Percentiles rank a stretch among this genome's conserved stretches.
phyloP scores from a whole-genome alignment of 2,113 vertebrate species.

The Anolis sagrei region DNA sequence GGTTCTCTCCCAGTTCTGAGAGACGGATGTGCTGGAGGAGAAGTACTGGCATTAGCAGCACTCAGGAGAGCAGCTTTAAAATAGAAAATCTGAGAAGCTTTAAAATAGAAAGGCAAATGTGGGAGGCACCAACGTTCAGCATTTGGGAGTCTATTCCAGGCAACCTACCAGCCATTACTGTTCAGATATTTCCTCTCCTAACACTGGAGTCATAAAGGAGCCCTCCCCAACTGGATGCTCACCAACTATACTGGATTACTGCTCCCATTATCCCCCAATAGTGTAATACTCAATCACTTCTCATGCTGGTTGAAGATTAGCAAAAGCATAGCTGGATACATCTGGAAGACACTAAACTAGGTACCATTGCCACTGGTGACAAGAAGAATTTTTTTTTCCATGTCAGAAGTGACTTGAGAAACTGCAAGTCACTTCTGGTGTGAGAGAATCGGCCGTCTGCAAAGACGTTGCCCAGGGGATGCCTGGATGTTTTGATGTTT shows the following conservation, averaged over 20 bases:
- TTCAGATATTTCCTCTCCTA: neutral
- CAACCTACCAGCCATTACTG: neutral
- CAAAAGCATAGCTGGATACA: neutral
- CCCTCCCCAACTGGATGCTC: neutral
- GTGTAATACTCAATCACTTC: neutral
- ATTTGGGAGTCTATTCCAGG: conserved; percentile 13
- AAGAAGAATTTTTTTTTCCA: no score
- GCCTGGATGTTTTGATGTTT: no score
- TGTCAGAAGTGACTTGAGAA: no score
- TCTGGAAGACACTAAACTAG: no score
- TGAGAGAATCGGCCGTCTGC: no score
- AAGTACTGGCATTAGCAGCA: neutral
- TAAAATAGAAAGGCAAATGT: conserved; percentile 26
- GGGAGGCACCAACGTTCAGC: neutral
- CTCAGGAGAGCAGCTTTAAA: conserved; percentile 8
- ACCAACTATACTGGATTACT: neutral
- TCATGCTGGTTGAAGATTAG: neutral
- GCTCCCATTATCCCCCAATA: neutral
- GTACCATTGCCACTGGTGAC: neutral
- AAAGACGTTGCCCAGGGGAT: no score
- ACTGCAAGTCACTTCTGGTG: no score
- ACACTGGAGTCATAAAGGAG: neutral
- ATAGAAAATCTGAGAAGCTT: conserved; percentile 26
- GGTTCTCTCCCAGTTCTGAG: conserved; percentile 1
- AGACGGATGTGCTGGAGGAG: neutral